phyloP scores from a whole-genome alignment of 2,888 invertebrate species.

The Eledone cirrhosa region DNA sequence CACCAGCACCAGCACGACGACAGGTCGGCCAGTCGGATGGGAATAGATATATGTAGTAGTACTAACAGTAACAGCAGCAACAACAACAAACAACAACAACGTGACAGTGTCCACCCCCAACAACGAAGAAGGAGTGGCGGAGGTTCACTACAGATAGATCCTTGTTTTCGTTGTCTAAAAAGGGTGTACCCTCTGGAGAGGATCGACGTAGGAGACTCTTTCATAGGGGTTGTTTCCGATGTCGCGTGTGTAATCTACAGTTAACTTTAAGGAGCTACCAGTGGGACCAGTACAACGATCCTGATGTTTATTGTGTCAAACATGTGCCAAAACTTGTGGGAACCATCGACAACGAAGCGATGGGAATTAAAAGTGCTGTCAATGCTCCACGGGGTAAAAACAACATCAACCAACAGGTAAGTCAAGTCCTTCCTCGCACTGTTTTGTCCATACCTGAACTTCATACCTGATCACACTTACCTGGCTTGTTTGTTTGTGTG shows the following conservation, averaged over 20 bases:
- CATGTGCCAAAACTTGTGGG: slow-evolving; percentile 58
- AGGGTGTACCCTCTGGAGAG: slow-evolving; percentile 96
- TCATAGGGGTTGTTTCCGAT: slow-evolving; percentile 98
- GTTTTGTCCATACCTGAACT: too few species aligned
- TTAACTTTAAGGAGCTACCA: slow-evolving; percentile 62
- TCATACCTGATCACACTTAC: too few species aligned
- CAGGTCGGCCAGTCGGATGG: not conserved
- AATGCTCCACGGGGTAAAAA: slow-evolving; percentile 52
- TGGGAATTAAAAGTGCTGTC: slow-evolving; percentile 69
- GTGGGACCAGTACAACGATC: slow-evolving; percentile 60
- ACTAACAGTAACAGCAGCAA: too few species aligned
- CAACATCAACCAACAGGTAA: slow-evolving; percentile 51
- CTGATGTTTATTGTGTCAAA: slow-evolving; percentile 64
- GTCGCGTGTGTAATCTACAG: slow-evolving; percentile 82
- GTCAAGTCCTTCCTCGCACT: too few species aligned
- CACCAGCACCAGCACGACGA: not conserved
- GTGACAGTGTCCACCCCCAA: slow-evolving; percentile 33
- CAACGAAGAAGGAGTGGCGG: too few species aligned
- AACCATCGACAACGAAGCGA: slow-evolving; percentile 70
- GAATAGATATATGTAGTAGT: too few species aligned
- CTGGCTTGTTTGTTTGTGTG: too few species aligned
- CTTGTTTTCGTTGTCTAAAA: slow-evolving; percentile 86
- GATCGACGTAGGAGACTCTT: slow-evolving; percentile 81
- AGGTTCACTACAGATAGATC: slow-evolving; percentile 42
- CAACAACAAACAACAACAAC: slow-evolving; percentile 36